phyloP scores from a whole-genome alignment of 1,140 invertebrate genomes.

The Bombus haemorrhoidalis region DNA sequence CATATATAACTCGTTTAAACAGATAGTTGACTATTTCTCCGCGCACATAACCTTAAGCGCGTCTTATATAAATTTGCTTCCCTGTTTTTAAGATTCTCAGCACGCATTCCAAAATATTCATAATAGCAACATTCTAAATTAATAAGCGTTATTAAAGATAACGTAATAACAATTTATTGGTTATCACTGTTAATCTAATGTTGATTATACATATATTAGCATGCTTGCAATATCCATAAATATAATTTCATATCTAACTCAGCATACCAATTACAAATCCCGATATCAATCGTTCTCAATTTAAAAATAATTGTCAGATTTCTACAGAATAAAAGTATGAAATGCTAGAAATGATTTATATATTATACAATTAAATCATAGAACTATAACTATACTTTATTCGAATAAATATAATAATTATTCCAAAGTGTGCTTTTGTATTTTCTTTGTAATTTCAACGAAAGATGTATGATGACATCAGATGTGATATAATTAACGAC shows the following conservation, averaged over 20 bases:
- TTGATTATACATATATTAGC: slow-evolving; percentile 29
- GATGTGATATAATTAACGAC: slow-evolving; percentile 26
- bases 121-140: background rate
- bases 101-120: too few species aligned
- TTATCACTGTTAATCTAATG: slow-evolving; percentile 37
- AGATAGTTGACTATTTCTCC: slow-evolving; percentile 22
- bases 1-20: background rate
- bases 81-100: too few species aligned
- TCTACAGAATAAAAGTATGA: background rate
- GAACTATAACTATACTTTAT: slow-evolving; percentile 31
- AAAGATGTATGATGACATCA: slow-evolving; percentile 10
- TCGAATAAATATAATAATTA: slow-evolving; percentile 37
- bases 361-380: slow-evolving; percentile 32
- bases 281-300: background rate
- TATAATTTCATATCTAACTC: background rate
- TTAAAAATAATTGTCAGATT: background rate
- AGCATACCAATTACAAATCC: background rate
- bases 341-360: slow-evolving; percentile 14
- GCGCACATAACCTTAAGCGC: background rate
- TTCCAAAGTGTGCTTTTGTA: background rate
- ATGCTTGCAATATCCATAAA: slow-evolving; percentile 19
- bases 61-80: background rate
- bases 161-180: slow-evolving; percentile 58
- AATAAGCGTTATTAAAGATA: slow-evolving; percentile 21
- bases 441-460: background rate